Evolutionary conservation across 2,888 invertebrate genomes (phyloP).

Genomic region (Ceramica pisi): DNA sequence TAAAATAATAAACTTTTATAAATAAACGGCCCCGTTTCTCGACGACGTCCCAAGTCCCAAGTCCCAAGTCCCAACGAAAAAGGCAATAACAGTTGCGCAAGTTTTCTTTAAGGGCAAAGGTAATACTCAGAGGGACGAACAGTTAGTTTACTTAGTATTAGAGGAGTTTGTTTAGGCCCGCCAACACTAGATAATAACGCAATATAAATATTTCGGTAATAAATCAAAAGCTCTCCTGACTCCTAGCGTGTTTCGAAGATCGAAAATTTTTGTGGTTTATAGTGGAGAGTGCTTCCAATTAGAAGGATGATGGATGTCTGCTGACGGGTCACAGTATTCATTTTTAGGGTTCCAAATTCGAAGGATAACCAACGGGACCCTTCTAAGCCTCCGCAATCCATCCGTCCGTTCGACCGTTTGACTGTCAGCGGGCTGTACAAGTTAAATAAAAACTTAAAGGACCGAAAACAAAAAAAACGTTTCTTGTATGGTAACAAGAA

Average conservation of each 20-base stretch:
- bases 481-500: too few species aligned
- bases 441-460: too few species aligned
- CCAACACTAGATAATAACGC: slow-evolving; percentile 84
- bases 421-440: too few species aligned
- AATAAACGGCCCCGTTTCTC: slow-evolving; percentile 60
- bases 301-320: slow-evolving; percentile 45
- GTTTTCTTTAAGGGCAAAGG: slow-evolving; percentile 83
- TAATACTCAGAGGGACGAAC: slow-evolving; percentile 81
- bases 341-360: background rate
- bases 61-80: slow-evolving; percentile 77
- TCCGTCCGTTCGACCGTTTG: too few species aligned
- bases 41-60: slow-evolving; percentile 74
- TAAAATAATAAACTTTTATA: slow-evolving; percentile 60
- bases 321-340: slow-evolving; percentile 21
- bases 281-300: slow-evolving; percentile 40
- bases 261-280: slow-evolving; percentile 23
- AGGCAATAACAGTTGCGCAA: slow-evolving; percentile 80
- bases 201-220: slow-evolving; percentile 82
- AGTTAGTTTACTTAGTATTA: slow-evolving; percentile 86
- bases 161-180: slow-evolving; percentile 83
- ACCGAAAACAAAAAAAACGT: too few species aligned
- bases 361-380: too few species aligned
- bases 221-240: slow-evolving; percentile 73
- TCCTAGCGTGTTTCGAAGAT: slow-evolving; percentile 26
- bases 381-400: too few species aligned